Percentiles rank a stretch among this genome's conserved stretches.
Conservation (phyloP, 2,113 vertebrate species). For the Pseudopipra pipra region DNA sequence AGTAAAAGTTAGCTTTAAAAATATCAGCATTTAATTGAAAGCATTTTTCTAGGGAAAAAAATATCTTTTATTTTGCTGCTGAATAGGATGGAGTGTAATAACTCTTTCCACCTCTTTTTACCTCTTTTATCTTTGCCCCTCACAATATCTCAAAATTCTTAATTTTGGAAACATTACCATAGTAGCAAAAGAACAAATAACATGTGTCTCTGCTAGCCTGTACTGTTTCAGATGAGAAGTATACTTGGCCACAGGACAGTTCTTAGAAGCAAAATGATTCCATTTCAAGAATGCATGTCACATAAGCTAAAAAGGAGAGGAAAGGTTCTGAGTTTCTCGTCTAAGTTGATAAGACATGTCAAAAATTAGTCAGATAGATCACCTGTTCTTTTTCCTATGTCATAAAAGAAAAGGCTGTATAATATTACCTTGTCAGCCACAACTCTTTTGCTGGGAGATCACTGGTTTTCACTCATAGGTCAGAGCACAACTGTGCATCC, state of each 20-base stretch:
- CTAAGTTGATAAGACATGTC: neutral
- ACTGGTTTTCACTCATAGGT: neutral
- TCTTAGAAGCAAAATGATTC: neutral
- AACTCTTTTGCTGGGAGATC: neutral
- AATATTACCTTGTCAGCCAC: neutral
- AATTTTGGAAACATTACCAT: neutral
- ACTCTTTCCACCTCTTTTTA: neutral
- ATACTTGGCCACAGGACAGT: neutral
- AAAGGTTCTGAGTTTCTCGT: neutral
- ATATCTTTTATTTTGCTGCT: neutral
- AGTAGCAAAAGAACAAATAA: neutral
- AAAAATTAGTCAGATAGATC: neutral
- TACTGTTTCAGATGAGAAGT: neutral
- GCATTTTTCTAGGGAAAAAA: neutral
- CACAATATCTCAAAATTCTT: neutral
- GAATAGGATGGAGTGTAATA: neutral
- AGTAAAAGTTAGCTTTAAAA: neutral
- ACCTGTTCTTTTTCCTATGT: neutral
- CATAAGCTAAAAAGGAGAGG: neutral
- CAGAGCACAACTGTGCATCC: neutral
- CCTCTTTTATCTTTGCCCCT: neutral
- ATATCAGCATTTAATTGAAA: neutral
- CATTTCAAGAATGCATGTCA: neutral
- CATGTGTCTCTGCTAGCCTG: neutral
- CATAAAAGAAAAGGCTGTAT: neutral